phyloP scores from a whole-genome alignment of 2,113 vertebrate species.

The Corvus hawaiiensis region DNA sequence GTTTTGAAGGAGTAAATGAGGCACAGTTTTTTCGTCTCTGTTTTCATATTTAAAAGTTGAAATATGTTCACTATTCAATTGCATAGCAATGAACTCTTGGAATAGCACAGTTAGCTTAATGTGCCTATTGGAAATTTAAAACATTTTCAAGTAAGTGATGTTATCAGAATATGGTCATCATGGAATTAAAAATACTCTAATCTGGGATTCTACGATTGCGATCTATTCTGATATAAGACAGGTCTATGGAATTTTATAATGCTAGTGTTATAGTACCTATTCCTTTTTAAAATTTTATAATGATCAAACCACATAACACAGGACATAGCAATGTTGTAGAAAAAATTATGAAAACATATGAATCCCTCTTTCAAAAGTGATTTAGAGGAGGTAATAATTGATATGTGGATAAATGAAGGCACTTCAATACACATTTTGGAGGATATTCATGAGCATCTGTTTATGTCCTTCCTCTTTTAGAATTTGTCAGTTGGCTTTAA shows the following conservation, averaged over 20 bases:
- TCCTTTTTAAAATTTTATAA: not conserved
- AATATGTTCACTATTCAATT: not conserved
- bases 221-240: not conserved
- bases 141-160: not conserved
- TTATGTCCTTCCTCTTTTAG: not conserved
- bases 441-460: not conserved
- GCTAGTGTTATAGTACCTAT: not conserved
- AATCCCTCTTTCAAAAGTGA: not conserved
- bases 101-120: not conserved
- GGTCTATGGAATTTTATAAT: not conserved
- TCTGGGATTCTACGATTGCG: not conserved
- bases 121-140: not conserved
- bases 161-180: not conserved
- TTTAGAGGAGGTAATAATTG: not conserved
- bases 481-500: not conserved
- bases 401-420: not conserved
- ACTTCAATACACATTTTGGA: not conserved
- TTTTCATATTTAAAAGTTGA: not conserved
- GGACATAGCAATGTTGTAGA: not conserved
- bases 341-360: not conserved
- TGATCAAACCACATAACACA: not conserved
- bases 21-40: not conserved
- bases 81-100: not conserved
- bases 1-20: not conserved
- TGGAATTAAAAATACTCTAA: not conserved